Evolutionary conservation across 1,140 invertebrate species (phyloP), one percentile per base, ranked within the genome.

Genomic region (Brachionus calyciflorus): DNA sequence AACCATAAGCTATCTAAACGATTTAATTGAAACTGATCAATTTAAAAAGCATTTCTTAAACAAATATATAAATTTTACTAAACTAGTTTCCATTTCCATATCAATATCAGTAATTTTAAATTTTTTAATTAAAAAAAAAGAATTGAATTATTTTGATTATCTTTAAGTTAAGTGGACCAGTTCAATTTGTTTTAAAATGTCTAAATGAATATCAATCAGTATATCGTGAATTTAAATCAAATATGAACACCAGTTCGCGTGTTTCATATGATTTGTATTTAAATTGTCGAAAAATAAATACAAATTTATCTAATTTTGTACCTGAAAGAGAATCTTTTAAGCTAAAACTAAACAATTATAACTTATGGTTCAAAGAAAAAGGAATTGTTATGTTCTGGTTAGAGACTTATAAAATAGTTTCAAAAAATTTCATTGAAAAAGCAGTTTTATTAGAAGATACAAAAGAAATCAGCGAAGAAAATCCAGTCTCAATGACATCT

Each of bases 181-280:
- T 65, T 65, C 60, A 65, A 44, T 44, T 65, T 37, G 60, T 65
- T 14, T 44, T 65, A 24, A 65, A 65, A 26, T 65, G 40, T 65
- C 40, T 65, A 1, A 65, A 26, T 37, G 60, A 65, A n/a, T 65
- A 65, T 44, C 60, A 65, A 40, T 41, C 21, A 10, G 19, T 44
- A 21, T 65, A 65, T 37, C 19, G 60, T 14, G 21, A 21, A 12
- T 65, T 65, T 14, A 65, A 65, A 65, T 26, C 60, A 41, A 65
- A 65, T 26, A 65, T 65, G 60, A 65, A 65, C n/a, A 65, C 10
- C 41, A 65, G 60, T 19, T 65, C 60, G 1, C 19, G 60, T 1
- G 10, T 44, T 14, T 65, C 60, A 1, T 65, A 46, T 26, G 33
- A 65, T 24, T 14, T 65, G 60, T 65, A 44, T 44, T 4, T 65